Evolutionary conservation across 1,140 invertebrate species (phyloP).

Genomic region (Chelonus insularis): DNA sequence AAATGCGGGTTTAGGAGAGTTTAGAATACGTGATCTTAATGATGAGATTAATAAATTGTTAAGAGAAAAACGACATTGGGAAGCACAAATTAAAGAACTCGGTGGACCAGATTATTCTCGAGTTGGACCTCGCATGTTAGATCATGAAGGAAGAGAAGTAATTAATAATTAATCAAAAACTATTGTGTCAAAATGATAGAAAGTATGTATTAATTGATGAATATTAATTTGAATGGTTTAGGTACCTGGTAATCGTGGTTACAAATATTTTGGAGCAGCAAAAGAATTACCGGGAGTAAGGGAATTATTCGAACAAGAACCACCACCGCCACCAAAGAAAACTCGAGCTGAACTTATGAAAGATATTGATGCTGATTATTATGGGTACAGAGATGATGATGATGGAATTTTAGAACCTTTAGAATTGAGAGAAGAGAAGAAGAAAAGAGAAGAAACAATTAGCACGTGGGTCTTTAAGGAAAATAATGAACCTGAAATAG

Average conservation of each 20-base stretch:
- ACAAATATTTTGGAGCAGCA: slow-evolving; percentile 99
- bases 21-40: slow-evolving; percentile 95
- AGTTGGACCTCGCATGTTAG: slow-evolving; percentile 91
- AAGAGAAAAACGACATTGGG: slow-evolving; percentile 96
- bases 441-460: slow-evolving; percentile 65
- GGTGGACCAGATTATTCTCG: slow-evolving; percentile 94
- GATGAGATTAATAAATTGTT: slow-evolving; percentile 99
- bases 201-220: background rate
- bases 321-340: slow-evolving; percentile 83
- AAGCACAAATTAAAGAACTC: slow-evolving; percentile 91
- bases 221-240: slow-evolving; percentile 32
- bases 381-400: slow-evolving; percentile 98
- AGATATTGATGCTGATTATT: slow-evolving; percentile 97
- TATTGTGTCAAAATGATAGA: too few relatives aligned
- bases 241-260: slow-evolving; percentile 94
- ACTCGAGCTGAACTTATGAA: slow-evolving; percentile 96
- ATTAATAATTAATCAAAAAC: too few relatives aligned
- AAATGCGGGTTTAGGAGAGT: slow-evolving; percentile 98
- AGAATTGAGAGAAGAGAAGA: slow-evolving; percentile 80
- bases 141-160: slow-evolving; percentile 93
- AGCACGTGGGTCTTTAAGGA: slow-evolving; percentile 64
- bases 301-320: slow-evolving; percentile 96
- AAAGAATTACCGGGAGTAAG: slow-evolving; percentile 97
- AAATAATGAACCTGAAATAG: slow-evolving; percentile 58
- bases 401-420: slow-evolving; percentile 91